These are phyloP conservation scores for Lordiphosa collinella DNA, from an alignment of 1,140 invertebrate genomes.

Conservation along the genomic window DNA sequence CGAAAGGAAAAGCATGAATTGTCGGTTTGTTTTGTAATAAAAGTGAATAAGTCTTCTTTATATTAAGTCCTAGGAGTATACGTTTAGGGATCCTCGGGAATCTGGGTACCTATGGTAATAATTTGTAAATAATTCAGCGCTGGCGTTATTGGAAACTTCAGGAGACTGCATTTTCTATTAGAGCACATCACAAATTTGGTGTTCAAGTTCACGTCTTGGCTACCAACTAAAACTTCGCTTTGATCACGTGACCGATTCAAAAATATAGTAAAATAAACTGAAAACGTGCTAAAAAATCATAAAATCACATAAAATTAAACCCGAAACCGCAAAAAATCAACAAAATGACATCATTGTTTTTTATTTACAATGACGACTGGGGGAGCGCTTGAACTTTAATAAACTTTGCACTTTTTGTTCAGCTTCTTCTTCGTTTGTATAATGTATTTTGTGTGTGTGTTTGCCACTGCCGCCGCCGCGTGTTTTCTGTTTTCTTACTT, in stretches of 20 bases:
- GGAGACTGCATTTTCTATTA: no score
- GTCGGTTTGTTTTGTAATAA: no score
- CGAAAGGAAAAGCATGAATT: no score
- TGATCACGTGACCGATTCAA: conserved; percentile 15
- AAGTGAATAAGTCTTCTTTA: no score
- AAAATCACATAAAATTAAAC: conserved; percentile 8
- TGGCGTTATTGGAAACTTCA: no score
- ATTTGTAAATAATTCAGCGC: no score
- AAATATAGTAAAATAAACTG: conserved; percentile 16
- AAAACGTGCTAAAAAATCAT: conserved; percentile 5
- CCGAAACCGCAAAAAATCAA: conserved; percentile 20
- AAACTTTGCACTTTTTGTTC: conserved; percentile 60
- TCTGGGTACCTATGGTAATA: no score
- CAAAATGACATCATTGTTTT: conserved; percentile 59
- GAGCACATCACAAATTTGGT: no score
- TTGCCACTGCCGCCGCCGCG: not conserved
- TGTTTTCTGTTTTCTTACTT: conserved; percentile 8
- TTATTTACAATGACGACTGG: conserved; percentile 19
- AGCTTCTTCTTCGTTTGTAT: not conserved
- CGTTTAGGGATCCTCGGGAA: no score
- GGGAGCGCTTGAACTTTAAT: conserved; percentile 56
- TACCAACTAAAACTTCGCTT: conserved; percentile 8
- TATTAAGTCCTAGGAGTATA: no score
- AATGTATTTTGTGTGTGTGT: conserved; percentile 4
- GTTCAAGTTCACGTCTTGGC: no score